These are phyloP conservation scores for Mamestra configurata DNA, from an alignment of 1,140 invertebrate genomes.

Conservation along the genomic window DNA sequence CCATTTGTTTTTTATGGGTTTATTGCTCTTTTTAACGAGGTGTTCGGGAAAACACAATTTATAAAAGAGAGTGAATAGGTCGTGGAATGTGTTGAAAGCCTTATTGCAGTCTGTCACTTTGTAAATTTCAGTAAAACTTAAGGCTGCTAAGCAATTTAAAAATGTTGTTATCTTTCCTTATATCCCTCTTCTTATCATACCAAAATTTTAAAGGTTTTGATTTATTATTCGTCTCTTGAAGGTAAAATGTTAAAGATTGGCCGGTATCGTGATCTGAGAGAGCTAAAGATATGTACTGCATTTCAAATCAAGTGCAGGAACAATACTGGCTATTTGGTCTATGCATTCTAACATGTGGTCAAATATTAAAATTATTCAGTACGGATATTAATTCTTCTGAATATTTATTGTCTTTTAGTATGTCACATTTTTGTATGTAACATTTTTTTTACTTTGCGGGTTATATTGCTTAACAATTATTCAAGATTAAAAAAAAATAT, in stretches of 20 bases:
- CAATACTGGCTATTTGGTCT: neutral
- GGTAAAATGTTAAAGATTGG: neutral
- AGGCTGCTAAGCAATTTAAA: conserved; percentile 13
- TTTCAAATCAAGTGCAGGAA: neutral
- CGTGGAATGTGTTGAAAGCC: neutral
- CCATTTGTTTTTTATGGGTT: neutral
- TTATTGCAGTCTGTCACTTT: neutral
- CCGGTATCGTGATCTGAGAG: neutral
- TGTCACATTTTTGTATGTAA: neutral
- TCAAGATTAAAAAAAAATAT: conserved; percentile 10
- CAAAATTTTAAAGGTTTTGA: neutral
- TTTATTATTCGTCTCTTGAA: neutral
- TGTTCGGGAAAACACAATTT: neutral
- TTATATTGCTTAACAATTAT: neutral
- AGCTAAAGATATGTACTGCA: neutral
- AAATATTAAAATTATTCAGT: conserved; percentile 5
- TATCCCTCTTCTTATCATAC: conserved; percentile 3
- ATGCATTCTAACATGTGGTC: neutral
- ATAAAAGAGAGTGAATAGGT: neutral
- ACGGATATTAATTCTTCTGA: conserved; percentile 3
- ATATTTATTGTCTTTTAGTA: neutral
- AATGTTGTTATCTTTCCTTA: neutral
- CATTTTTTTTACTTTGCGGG: neutral
- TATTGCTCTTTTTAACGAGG: neutral
- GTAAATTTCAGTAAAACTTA: neutral